Conservation (phyloP, 2,113 vertebrate genomes). For the Anguilla japonica region DNA sequence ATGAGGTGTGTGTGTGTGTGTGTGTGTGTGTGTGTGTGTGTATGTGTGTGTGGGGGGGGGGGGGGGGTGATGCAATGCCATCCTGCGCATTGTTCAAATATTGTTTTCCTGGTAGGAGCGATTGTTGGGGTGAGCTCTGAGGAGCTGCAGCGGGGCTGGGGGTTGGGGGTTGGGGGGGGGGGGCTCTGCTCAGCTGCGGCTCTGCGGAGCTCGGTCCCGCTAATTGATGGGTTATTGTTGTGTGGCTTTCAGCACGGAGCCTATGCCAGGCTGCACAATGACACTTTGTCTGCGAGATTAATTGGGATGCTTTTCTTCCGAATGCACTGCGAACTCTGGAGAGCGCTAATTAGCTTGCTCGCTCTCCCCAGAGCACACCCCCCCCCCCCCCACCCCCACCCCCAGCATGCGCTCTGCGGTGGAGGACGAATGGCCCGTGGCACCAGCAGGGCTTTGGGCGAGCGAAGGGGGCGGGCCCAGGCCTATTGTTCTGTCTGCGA, state of each 20-base stretch:
- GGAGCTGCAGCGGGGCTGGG: neutral
- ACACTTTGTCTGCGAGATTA: constrained; percentile 10
- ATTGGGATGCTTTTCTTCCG: constrained; percentile 22
- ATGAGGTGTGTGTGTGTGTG: neutral
- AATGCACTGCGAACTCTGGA: neutral
- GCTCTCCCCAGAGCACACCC: neutral
- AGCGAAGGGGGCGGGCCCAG: neutral
- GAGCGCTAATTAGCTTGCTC: constrained; percentile 23
- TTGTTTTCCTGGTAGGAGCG: constrained; percentile 6
- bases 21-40: neutral
- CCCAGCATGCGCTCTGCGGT: neutral
- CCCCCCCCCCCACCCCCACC: too few relatives aligned
- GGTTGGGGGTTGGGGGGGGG: neutral
- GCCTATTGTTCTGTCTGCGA: neutral
- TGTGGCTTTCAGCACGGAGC: neutral
- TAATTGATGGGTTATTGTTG: constrained; percentile 17
- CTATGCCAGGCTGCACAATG: neutral
- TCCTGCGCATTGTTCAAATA: constrained; percentile 5
- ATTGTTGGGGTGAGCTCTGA: neutral
- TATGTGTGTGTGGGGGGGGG: neutral
- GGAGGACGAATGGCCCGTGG: constrained; percentile 13
- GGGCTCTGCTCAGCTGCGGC: neutral
- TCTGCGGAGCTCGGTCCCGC: neutral
- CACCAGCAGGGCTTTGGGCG: neutral
- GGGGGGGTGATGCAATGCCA: neutral